These are phyloP conservation scores for Erebia palarica DNA, from an alignment of 2,888 invertebrate species.

Conservation along the genomic window DNA sequence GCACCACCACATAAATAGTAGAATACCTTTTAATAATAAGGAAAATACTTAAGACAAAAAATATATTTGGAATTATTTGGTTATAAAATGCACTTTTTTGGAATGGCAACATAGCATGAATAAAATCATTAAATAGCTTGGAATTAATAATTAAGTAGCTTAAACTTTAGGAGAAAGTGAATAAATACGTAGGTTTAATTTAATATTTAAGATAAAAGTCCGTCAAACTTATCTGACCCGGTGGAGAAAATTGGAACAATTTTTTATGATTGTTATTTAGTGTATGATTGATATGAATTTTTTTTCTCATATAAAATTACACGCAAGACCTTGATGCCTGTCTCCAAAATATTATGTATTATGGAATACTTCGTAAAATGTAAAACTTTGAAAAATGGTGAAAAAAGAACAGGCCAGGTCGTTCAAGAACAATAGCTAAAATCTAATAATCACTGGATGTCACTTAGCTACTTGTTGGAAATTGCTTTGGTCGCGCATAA, in stretches of 20 bases:
- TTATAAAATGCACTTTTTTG: conserved; percentile 3
- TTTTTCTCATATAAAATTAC: too few relatives aligned
- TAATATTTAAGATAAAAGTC: too few relatives aligned
- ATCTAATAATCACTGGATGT: conserved; percentile 11
- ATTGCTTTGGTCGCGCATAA: conserved; percentile 27
- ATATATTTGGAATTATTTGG: conserved; percentile 5
- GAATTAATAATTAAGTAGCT: neutral
- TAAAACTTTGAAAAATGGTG: neutral
- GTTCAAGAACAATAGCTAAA: neutral
- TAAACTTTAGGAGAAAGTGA: neutral
- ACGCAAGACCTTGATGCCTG: too few relatives aligned
- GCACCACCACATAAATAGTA: conserved; percentile 18
- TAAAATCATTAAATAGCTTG: neutral
- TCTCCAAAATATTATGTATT: neutral
- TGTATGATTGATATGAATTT: too few relatives aligned
- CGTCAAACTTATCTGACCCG: too few relatives aligned
- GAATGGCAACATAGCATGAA: conserved; percentile 15
- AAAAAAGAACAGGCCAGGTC: neutral
- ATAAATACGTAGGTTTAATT: neutral
- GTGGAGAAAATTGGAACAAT: too few relatives aligned
- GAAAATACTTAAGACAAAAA: neutral
- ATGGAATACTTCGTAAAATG: neutral
- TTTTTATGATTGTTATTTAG: too few relatives aligned
- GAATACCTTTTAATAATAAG: neutral
- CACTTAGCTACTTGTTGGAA: conserved; percentile 26